phyloP scores from a whole-genome alignment of 2,797 vertebrate genomes.

The Buceros bicornis region DNA sequence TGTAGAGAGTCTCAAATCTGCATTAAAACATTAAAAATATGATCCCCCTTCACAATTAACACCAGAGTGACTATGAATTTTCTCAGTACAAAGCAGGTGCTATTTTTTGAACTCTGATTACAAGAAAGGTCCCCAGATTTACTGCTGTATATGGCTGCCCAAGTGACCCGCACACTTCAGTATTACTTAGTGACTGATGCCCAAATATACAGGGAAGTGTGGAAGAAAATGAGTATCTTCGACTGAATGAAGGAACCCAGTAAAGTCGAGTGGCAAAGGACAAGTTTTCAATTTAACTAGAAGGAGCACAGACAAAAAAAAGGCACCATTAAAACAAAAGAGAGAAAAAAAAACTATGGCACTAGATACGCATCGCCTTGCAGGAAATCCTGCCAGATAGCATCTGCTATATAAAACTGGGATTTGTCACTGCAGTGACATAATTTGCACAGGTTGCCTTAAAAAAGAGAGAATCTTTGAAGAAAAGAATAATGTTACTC shows the following conservation, averaged over 20 bases:
- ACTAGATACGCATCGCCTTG: slow-evolving; percentile 16
- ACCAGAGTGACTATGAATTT: not conserved
- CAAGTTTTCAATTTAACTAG: not conserved
- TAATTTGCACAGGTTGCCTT: slow-evolving; percentile 28
- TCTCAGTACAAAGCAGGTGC: not conserved
- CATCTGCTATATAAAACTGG: slow-evolving; percentile 42
- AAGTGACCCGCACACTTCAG: not conserved
- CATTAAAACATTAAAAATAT: not conserved
- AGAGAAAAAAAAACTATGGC: not conserved
- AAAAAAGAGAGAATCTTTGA: not conserved
- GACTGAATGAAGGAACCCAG: not conserved
- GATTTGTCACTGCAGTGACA: slow-evolving; percentile 44
- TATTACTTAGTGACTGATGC: not conserved
- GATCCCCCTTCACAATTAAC: not conserved
- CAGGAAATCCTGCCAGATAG: slow-evolving; percentile 69
- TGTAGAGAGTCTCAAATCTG: not conserved
- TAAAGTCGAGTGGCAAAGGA: not conserved
- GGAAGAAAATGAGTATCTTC: not conserved
- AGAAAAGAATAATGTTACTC: not conserved
- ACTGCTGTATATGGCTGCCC: not conserved
- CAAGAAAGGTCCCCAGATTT: not conserved
- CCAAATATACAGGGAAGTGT: not conserved
- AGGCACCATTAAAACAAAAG: not conserved
- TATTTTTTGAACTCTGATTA: not conserved
- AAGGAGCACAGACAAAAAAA: not conserved